Evolutionary conservation across 2,797 vertebrate genomes (phyloP).

Genomic region (Aphelocoma californica): DNA sequence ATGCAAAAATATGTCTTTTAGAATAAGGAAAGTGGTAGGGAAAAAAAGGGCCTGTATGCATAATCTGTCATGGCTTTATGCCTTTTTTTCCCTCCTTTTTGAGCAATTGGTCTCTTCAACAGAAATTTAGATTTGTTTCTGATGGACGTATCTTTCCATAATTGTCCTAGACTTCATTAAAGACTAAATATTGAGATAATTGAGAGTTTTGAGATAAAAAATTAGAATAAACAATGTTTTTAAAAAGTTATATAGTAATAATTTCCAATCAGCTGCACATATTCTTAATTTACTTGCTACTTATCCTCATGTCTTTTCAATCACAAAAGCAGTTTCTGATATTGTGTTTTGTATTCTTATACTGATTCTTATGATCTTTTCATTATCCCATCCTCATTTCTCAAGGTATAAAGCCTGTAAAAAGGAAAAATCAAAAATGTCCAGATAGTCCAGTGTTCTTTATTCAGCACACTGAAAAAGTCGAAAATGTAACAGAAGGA

Average conservation of each 20-base stretch:
- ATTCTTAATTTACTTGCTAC: neutral
- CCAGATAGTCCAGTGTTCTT: neutral
- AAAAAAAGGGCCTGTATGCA: neutral
- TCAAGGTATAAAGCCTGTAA: neutral
- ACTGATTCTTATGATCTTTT: neutral
- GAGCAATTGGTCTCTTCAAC: neutral
- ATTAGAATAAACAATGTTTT: neutral
- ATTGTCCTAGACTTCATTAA: neutral
- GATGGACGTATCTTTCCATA: neutral
- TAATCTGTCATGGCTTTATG: neutral
- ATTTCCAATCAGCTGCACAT: neutral
- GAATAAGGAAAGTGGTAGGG: neutral
- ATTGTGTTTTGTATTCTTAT: neutral
- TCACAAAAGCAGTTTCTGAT: neutral
- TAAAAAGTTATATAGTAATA: neutral
- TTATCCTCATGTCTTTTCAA: neutral
- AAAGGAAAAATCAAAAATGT: neutral
- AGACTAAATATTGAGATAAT: neutral
- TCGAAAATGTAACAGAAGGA: neutral
- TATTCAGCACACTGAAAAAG: neutral
- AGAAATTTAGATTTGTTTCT: neutral
- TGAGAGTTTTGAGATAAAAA: neutral
- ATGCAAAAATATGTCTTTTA: neutral
- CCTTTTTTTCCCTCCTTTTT: rapidly evolving
- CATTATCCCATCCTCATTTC: neutral